Conservation (phyloP, 2,113 vertebrate genomes). For the Rhea americana region DNA sequence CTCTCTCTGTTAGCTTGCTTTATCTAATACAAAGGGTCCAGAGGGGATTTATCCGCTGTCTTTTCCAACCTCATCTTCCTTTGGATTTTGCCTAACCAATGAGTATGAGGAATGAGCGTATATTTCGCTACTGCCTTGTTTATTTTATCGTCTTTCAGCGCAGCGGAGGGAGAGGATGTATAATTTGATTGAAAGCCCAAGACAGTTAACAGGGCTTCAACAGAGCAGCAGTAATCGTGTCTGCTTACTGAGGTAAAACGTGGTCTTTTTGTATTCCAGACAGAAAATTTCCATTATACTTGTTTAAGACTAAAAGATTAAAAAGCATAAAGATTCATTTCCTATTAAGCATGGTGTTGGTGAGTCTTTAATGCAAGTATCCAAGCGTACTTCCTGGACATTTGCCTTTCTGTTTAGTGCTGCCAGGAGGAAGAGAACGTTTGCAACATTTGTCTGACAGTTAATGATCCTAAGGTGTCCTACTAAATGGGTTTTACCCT, state of each 20-base stretch:
- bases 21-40: slow-evolving; percentile 55
- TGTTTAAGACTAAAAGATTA: slow-evolving; percentile 45
- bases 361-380: neutral
- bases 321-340: slow-evolving; percentile 50
- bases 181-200: slow-evolving; percentile 57
- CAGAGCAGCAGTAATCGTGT: slow-evolving; percentile 12
- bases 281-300: slow-evolving; percentile 65
- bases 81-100: slow-evolving; percentile 23
- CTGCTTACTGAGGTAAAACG: slow-evolving; percentile 55
- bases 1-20: slow-evolving; percentile 50
- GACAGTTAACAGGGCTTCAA: slow-evolving; percentile 36
- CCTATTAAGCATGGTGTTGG: neutral
- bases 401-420: neutral
- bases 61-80: slow-evolving; percentile 36
- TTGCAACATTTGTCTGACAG: neutral
- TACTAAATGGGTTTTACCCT: neutral
- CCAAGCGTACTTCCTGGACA: neutral
- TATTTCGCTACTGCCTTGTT: slow-evolving; percentile 46
- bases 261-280: slow-evolving; percentile 48
- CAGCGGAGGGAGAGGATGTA: slow-evolving; percentile 3
- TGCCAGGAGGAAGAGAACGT: neutral
- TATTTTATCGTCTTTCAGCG: slow-evolving; percentile 33
- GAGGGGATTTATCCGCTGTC: slow-evolving; percentile 17
- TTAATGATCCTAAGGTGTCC: neutral
- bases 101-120: neutral